Percentiles rank a stretch among this genome's conserved stretches.
Conservation (phyloP, 2,797 vertebrate species). For the Myotis myotis region DNA sequence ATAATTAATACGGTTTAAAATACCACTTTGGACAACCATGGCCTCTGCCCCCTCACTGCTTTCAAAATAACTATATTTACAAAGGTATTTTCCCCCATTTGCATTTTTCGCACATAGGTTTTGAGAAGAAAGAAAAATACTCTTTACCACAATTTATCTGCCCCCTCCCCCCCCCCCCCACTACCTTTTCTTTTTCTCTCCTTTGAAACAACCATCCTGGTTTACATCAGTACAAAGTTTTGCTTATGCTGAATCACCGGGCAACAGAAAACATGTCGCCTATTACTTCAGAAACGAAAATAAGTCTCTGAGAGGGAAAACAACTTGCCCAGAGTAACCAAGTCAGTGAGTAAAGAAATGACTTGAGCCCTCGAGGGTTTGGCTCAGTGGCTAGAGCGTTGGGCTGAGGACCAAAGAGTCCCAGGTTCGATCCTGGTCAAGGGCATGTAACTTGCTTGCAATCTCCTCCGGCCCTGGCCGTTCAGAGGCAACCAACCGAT, state of each 20-base stretch:
- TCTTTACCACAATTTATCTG: slow-evolving; percentile 1
- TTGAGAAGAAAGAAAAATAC: slow-evolving; percentile 40
- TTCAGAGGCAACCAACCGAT: too few relatives aligned
- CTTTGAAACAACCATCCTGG: neutral
- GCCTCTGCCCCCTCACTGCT: neutral
- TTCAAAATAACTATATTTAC: slow-evolving; percentile 41
- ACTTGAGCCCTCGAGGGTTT: neutral
- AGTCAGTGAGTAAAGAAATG: neutral
- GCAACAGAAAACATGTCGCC: neutral
- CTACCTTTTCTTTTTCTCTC: neutral
- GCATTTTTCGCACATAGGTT: neutral
- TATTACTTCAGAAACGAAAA: slow-evolving; percentile 32
- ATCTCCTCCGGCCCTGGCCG: too few relatives aligned
- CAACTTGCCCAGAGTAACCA: neutral
- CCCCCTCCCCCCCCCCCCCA: too few relatives aligned
- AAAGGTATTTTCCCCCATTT: slow-evolving; percentile 15
- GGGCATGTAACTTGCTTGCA: too few relatives aligned
- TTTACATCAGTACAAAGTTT: neutral
- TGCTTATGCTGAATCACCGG: neutral
- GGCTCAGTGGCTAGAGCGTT: too few relatives aligned
- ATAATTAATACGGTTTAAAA: neutral
- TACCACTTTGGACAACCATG: neutral
- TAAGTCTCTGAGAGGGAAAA: slow-evolving; percentile 2
- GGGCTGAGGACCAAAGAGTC: too few relatives aligned
- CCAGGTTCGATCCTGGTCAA: too few relatives aligned